Evolutionary conservation across 2,888 invertebrate genomes (phyloP), one percentile per base, ranked within the genome.

Genomic region (Nasonia oneida): DNA sequence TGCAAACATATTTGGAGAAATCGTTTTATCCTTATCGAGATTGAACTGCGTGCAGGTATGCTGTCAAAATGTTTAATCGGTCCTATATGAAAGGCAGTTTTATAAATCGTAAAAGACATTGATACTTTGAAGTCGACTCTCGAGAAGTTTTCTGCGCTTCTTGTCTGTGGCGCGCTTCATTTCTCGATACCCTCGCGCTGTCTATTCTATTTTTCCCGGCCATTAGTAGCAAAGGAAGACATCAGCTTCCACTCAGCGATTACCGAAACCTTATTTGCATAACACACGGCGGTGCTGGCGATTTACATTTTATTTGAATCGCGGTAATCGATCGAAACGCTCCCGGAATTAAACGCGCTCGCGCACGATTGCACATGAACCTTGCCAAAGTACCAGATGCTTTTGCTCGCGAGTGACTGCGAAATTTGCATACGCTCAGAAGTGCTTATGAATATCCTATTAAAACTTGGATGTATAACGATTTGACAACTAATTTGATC

Each of bases 251-350:
- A 93, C 93, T 93, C 92, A 89, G 90, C 91, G 93, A 93, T 93
- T 93, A 92, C 92, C 91, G 90, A 90, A 89, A 90, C 87, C 53
- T 86, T 88, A 93, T 93, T 93, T 93, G 92, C 93, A 93, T 93
- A 92, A 91, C 92, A 93, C 92, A 92, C 92, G 91, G 89, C 89
- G 89, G 87, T 84, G 87, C 37, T 61, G 77, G 88, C 89, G 90
- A 93, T 93, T 93, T 93, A 92, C 92, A 93, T 93, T 92, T 93
- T 93, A 93, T 93, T 93, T 91, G 92, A 92, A 92, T 93, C 92
- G 92, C 90, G 91, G 92, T 93, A 93, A 93, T 92, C 93, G 93
- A 93, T 93, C 90, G 91, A 83, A 73, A 71, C 75, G 83, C 73
- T 87, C 88, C 85, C 87, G 88, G 90, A 91, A 92, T 90, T 91